Base-by-base conservation (phyloP, 2,888 invertebrate genomes). In the Scrobipalpa atriplicella region DNA sequence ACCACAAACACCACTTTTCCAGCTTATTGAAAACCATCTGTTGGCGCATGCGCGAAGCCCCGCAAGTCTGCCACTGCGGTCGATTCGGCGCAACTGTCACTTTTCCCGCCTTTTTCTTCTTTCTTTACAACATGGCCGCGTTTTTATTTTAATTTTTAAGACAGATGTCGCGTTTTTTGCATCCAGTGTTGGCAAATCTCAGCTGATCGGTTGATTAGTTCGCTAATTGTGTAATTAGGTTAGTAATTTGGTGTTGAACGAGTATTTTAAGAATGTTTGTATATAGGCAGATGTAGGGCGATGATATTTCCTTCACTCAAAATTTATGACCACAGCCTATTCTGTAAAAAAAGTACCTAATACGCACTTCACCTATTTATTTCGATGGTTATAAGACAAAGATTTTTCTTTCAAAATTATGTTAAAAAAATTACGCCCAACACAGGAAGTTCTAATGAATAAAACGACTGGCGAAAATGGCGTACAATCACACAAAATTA, bases 391-490 rank as follows among this genome's bases (percentile, higher is more conserved):
- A 3, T 29, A 29, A 29, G 29, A 29, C 29, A 3, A n/a, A n/a
- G 29, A 3, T 29, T 29, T 29, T 29, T 29, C 2, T 29, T 29
- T 29, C 29, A 3, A 29, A 29, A 29, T 29, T 29, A 29, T 29
- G 29, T 29, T 29, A 29, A 29, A 29, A n/a, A n/a, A n/a, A n/a
- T n/a, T n/a, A n/a, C n/a, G n/a, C n/a, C n/a, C n/a, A n/a, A 81
- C 86, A 85, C 86, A 85, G 89, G 88, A 89, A 84, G 83, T 87
- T 70, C 75, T 88, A 85, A 88, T 84, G 83, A 82, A 82, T 73
- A 75, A 79, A 78, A 75, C 68, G 69, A 66, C 69, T 69, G 70
- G 62, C 70, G 63, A 71, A 76, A 82, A 80, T 79, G 69, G 73
- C 75, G 72, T 79, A 67, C 76, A 75, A 79, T 78, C 74, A 73